Evolutionary conservation across 2,888 invertebrate genomes (phyloP), one percentile per base, ranked within the genome.

Genomic region (Chrysolina haemoptera): DNA sequence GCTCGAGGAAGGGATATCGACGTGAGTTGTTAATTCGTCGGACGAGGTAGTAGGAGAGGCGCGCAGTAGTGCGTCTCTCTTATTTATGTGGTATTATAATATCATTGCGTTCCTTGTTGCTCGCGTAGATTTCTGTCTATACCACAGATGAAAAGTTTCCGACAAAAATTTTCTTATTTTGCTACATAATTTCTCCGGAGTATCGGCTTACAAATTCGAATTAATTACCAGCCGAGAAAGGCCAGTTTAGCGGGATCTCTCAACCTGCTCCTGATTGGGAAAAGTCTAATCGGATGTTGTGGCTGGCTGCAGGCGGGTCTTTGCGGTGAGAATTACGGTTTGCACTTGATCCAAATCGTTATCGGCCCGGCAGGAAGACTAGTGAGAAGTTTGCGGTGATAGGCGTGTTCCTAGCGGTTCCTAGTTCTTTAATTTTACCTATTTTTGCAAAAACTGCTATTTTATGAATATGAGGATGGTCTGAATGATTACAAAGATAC

Each of bases 251-350:
- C 55, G 40, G 55, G 11, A 53, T 53, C 67, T 67, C 11, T 41
- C 18, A 20, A 55, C 67, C 67, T 67, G 53, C 53, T 53, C 67
- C 53, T 55, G 53, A 53, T 67, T 53, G 40, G 55, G 40, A 67
- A 55, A 67, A 48, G n/a, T 59, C 59, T 59, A 59, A 59, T 59
- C 59, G 59, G 59, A 59, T 59, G n/a, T 27, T 59, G 59, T 59
- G 35, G n/a, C 22, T 59, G 59, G 59, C 27, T 59, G 59, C 59
- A 59, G 59, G n/a, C 22, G 59, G 35, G 59, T 1, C 35, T 35
- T 35, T 59, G 59, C 59, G 35, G 59, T n/a, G n/a, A 27, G 35
- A 59, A 27, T 27, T 27, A 14, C 59, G 35, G 27, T 35, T n/a
- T 10, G 27, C 59, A 27, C 10, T 59, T 35, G 27, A 27, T 22